Evolutionary conservation across 1,140 invertebrate genomes (phyloP).

Genomic region (Hyphantria cunea): DNA sequence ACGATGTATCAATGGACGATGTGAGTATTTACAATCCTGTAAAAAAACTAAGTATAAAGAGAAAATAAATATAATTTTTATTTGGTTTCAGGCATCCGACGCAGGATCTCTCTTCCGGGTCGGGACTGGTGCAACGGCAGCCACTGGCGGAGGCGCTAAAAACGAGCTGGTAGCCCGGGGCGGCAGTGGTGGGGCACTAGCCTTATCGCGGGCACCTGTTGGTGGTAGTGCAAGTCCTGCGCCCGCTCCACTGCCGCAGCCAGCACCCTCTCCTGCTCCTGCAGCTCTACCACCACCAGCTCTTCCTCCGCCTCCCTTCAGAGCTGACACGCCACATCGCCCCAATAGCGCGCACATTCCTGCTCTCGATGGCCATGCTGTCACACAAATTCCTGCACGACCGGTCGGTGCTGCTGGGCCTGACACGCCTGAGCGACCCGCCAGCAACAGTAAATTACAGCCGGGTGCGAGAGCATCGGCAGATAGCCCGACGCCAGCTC

Average conservation of each 20-base stretch:
- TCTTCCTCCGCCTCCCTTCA: conserved; percentile 65
- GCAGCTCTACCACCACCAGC: conserved; percentile 74
- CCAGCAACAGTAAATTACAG: conserved; percentile 89
- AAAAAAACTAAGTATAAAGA: no score
- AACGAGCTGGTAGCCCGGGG: conserved; percentile 70
- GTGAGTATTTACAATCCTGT: conserved; percentile 51
- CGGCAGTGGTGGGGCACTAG: conserved; percentile 71
- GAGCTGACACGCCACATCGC: conserved; percentile 69
- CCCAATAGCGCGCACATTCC: conserved; percentile 69
- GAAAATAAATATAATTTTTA: conserved; percentile 7
- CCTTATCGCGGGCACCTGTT: conserved; percentile 69
- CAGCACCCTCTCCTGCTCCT: conserved; percentile 73
- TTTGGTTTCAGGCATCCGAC: conserved; percentile 63
- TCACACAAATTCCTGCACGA: conserved; percentile 63
- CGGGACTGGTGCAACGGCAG: conserved; percentile 44
- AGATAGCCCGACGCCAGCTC: conserved; percentile 70
- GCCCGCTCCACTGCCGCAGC: conserved; percentile 74
- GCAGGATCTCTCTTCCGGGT: conserved; percentile 73
- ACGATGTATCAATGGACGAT: conserved; percentile 77
- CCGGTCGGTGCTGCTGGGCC: conserved; percentile 67
- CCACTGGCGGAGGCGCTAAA: conserved; percentile 51
- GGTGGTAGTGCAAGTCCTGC: conserved; percentile 74
- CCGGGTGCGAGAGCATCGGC: conserved; percentile 84
- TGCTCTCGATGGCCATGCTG: conserved; percentile 63
- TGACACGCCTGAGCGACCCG: conserved; percentile 78